A percentile compares a stretch with the other conserved stretches of the same genome.
Conservation (phyloP, 2,888 invertebrate species). For the Congeria kusceri region DNA sequence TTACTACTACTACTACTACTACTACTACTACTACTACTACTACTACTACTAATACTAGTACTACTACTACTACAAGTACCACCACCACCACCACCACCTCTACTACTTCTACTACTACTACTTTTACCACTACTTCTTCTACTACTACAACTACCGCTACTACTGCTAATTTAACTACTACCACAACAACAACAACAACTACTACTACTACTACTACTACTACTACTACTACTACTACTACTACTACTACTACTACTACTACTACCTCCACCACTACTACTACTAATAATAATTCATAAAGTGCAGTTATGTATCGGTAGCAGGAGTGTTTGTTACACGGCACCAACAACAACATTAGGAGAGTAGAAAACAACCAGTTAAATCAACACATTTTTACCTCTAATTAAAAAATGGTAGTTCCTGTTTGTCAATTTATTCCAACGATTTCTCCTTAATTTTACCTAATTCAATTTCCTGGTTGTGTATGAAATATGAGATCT, state of each 20-base stretch:
- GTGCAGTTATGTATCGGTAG: too few relatives aligned
- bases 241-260: conserved; percentile 10
- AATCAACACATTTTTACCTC: too few relatives aligned
- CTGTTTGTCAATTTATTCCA: too few relatives aligned
- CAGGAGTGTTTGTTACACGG: too few relatives aligned
- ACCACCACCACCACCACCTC: not conserved
- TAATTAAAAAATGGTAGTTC: too few relatives aligned
- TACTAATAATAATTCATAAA: not conserved
- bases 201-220: conserved; percentile 7
- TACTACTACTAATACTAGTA: not conserved
- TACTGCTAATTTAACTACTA: not conserved
- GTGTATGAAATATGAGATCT: too few relatives aligned
- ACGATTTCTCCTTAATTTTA: too few relatives aligned
- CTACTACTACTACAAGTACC: not conserved
- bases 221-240: conserved; percentile 8
- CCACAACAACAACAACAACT: not conserved
- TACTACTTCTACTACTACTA: not conserved
- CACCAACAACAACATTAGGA: too few relatives aligned
- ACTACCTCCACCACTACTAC: not conserved
- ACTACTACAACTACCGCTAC: not conserved
- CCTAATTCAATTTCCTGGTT: too few relatives aligned
- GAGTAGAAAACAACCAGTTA: too few relatives aligned
- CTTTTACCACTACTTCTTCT: not conserved
- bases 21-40: conserved; percentile 8
- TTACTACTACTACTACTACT: conserved; percentile 8